These are phyloP conservation scores for Naja naja DNA, from an alignment of 2,113 vertebrate genomes.

Conservation along the genomic window DNA sequence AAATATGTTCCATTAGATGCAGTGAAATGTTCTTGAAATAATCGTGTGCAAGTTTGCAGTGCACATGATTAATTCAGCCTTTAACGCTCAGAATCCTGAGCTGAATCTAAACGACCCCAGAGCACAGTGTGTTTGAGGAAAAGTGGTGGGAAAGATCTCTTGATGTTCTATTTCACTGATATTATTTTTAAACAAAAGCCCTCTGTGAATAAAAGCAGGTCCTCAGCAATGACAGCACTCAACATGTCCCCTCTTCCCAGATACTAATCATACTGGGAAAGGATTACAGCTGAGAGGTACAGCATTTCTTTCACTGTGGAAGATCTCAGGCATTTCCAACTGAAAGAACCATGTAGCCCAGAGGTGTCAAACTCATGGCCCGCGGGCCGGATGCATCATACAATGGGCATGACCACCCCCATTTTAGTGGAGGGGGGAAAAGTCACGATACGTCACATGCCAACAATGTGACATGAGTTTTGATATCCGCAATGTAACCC, in stretches of 20 bases:
- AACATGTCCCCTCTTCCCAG: background rate
- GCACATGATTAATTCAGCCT: background rate
- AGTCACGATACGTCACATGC: too few species aligned
- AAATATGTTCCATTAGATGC: background rate
- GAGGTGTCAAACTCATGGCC: too few species aligned
- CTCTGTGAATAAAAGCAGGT: background rate
- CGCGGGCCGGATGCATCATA: too few species aligned
- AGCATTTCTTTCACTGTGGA: background rate
- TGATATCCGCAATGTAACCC: too few species aligned
- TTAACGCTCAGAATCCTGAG: background rate
- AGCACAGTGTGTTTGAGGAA: background rate
- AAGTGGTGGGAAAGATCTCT: background rate
- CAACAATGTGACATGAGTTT: too few species aligned
- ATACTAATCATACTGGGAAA: background rate
- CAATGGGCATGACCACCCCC: too few species aligned
- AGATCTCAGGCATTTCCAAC: background rate
- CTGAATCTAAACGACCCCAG: background rate
- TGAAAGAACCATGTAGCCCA: background rate
- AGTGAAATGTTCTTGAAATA: background rate
- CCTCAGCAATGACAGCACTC: background rate
- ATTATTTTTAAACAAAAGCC: background rate
- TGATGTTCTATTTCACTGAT: background rate
- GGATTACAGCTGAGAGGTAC: background rate
- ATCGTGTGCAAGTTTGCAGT: background rate
- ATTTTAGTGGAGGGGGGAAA: too few species aligned